Evolutionary conservation across 2,797 vertebrate species (phyloP), one percentile per base, ranked within the genome.

Genomic region (Acrossocheilus fasciatus): DNA sequence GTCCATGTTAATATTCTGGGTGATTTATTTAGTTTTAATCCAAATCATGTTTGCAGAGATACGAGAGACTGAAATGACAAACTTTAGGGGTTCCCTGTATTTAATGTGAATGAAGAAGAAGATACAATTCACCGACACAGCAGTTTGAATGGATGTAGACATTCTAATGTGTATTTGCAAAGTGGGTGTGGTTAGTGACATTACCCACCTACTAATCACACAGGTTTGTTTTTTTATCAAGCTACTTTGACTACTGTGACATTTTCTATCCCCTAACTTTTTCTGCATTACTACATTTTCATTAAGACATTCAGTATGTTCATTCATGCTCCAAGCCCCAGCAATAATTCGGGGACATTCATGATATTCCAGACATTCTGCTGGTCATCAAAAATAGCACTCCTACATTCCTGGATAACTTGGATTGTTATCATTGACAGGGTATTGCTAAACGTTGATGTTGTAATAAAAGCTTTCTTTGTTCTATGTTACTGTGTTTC

Each of bases 181-280:
- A 80, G 57, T 80, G 59, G 77, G 59, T 20, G 77, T 34, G 77
- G n/a, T 64, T 80, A 64, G 57, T 80, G 41, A 62, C 59, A 62
- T 62, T n/a, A n/a, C 57, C 3, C 57, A 23, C 9, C 57, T 23
- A 11, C 23, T 59, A 59, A 59, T 59, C 23, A 59, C 15, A 75
- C 26, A 20, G n/a, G 4, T 50, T 47, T 75, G 26, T 18, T 34
- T 74, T 74, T 8, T 23, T n/a, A n/a, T n/a, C 18, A 4, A n/a
- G 20, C 41, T 66, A 12, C 62, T 30, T 66, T 30, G 26, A 66
- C 26, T 34, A 3, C n/a, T 66, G 59, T 62, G 15, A 17, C 6
- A 66, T 34, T 15, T 17, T 34, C 30, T 30, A 6, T n/a, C 4
- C 10, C 9, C 23, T 59, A 11, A n/a, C 23, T 5, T 4, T 50